Base-by-base conservation (phyloP, 2,797 vertebrate genomes). In the Syngnathus acus region DNA sequence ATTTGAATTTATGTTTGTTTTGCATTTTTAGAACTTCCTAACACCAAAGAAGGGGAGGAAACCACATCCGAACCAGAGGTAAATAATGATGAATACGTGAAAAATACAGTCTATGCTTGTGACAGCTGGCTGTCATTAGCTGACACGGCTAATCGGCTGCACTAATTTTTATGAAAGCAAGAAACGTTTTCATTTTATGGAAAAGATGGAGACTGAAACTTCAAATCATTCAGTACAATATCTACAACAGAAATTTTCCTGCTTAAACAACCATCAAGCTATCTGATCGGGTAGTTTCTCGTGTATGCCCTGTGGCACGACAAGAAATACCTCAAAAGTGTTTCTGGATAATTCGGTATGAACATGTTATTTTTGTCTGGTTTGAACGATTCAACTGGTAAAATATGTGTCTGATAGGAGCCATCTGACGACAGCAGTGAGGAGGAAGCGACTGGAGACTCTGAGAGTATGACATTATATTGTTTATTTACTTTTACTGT, bases 351-450 rank as follows among this genome's bases (percentile, higher is more conserved):
- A 55, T 55, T 10, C 23, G 1, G 53, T 13, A 10, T 32, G 16
- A 23, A 45, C 21, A 17, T 47, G 8, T 2, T 38, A 10, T 32
- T 37, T 23, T 42, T 38, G n/a, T 39, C 14, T 59, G 19, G 21
- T 54, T 23, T 21, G 3, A 26, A 32, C 13, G 6, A 26, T 16
- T 5, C 37, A 32, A 14, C 54, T 57, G 54, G 26, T 57, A 37
- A 57, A 37, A 32, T 57, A 5, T 6, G 51, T 43, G 42, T 57
- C 66, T 62, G 72, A 17, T 14, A 92, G 91, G 83, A 84, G 6
- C 77, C 87, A 63, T 91, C 90, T 0, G 91, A 92, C 77, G 87
- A 91, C 68, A 93, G 91, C 79, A 83, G 91, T 26, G 93, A 92
- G 40, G 92, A 82, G 17, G 92, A 92, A 4, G 75, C 87, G 26